Evolutionary conservation across 2,888 invertebrate genomes (phyloP), one percentile per base, ranked within the genome.

Genomic region (Drosophila niveifrons): DNA sequence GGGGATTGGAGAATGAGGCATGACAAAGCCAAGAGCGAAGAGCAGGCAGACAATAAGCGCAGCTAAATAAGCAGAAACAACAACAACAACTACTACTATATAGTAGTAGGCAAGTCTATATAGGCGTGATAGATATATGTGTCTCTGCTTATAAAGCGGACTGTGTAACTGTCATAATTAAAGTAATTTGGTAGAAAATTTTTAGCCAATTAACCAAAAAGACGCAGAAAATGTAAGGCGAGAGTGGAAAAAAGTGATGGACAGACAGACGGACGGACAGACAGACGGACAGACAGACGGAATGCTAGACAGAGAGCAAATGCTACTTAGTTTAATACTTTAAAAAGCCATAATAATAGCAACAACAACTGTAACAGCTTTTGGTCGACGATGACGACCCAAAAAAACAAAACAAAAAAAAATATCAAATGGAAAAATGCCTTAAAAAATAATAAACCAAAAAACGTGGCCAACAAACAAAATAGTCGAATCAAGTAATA

Each of bases 131-230:
- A 46, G 15, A 34, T 41, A 50, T 55, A n/a, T 39, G 9, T 39
- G 9, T 39, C 29, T 17, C 51, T 52, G 39, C 31, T 41, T 57
- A 53, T 52, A 62, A 48, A 52, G 72, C 67, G 68, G 70, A 66
- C 81, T 86, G 78, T 84, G 80, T 80, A 88, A 87, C 90, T 85
- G 90, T 80, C 80, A 84, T 89, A 90, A 90, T 90, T 90, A 87
- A 90, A 90, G 90, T 90, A 90, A 90, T 90, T 90, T 89, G 82
- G 90, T 90, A 89, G 89, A 90, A 90, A 90, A 90, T 83, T 75
- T 88, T 89, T 83, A 90, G 87, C 87, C 90, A 90, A 90, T 90
- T 90, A 90, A 83, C 78, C 80, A 88, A 85, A 88, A 88, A 81
- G 79, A 87, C 81, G 85, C 84, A 86, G 88, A 83, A 88, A 83